phyloP scores from a whole-genome alignment of 2,888 invertebrate genomes.

The Amphipoea oculea region DNA sequence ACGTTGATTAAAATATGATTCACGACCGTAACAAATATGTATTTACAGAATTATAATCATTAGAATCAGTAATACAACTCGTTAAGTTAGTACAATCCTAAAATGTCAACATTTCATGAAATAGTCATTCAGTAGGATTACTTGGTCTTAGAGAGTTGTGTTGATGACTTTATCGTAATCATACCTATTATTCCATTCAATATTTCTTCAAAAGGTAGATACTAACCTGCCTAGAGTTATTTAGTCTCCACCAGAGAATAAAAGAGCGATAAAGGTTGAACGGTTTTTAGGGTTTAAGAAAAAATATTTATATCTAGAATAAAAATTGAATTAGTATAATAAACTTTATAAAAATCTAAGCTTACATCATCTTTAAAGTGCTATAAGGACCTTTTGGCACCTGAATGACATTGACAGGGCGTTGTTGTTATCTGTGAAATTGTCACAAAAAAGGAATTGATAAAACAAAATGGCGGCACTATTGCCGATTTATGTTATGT shows the following conservation, averaged over 20 bases:
- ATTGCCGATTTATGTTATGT: not conserved
- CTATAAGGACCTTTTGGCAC: not conserved
- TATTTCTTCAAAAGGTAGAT: too few species aligned
- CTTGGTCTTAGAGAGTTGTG: too few species aligned
- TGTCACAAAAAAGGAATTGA: not conserved
- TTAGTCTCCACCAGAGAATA: not conserved
- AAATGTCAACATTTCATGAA: too few species aligned
- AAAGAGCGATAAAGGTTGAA: not conserved
- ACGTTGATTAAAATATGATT: too few species aligned
- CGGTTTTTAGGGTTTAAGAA: not conserved
- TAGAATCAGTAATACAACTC: too few species aligned
- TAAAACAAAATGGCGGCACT: not conserved
- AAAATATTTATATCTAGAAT: not conserved
- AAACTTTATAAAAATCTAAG: slow-evolving; percentile 32
- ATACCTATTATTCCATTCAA: too few species aligned
- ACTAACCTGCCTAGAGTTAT: not conserved
- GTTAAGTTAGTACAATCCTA: too few species aligned
- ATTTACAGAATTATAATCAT: too few species aligned
- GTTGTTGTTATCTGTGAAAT: not conserved
- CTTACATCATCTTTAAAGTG: slow-evolving; percentile 51
- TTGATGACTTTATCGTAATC: too few species aligned
- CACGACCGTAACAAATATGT: too few species aligned
- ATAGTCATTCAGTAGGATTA: too few species aligned
- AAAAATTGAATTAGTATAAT: not conserved
- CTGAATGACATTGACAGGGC: not conserved